These are phyloP conservation scores for Gymnopithys bicolor DNA, from an alignment of 2,797 vertebrate species.

Conservation along the genomic window DNA sequence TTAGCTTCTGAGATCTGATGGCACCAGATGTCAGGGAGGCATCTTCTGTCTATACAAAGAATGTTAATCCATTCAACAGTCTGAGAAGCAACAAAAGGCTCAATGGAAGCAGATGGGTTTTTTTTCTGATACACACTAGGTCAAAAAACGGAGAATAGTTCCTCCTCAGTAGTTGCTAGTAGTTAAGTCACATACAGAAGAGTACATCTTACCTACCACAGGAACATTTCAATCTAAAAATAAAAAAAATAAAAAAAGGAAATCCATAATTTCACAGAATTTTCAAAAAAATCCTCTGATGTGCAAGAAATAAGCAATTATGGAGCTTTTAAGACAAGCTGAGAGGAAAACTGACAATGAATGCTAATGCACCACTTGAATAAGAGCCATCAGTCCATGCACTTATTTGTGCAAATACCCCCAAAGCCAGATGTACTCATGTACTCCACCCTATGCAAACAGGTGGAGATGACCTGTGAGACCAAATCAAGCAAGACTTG, in stretches of 20 bases:
- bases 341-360: not conserved
- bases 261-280: not conserved
- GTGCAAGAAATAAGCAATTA: not conserved
- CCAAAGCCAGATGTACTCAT: not conserved
- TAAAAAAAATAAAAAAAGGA: not conserved
- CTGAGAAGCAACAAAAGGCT: not conserved
- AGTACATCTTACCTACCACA: not conserved
- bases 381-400: not conserved
- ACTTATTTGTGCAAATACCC: not conserved
- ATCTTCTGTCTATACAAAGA: not conserved
- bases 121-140: not conserved
- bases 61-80: not conserved
- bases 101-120: not conserved
- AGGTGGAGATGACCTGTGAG: not conserved
- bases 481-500: not conserved
- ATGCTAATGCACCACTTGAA: not conserved
- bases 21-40: no score
- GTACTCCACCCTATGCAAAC: not conserved
- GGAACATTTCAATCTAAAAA: not conserved
- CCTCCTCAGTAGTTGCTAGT: not conserved
- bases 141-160: not conserved
- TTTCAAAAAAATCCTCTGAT: not conserved
- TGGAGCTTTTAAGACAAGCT: not conserved
- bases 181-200: not conserved
- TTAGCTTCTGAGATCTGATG: no score